A percentile compares a stretch with the other conserved stretches of the same genome.
Conservation (phyloP, 2,888 invertebrate species). For the Ectemnius lituratus region DNA sequence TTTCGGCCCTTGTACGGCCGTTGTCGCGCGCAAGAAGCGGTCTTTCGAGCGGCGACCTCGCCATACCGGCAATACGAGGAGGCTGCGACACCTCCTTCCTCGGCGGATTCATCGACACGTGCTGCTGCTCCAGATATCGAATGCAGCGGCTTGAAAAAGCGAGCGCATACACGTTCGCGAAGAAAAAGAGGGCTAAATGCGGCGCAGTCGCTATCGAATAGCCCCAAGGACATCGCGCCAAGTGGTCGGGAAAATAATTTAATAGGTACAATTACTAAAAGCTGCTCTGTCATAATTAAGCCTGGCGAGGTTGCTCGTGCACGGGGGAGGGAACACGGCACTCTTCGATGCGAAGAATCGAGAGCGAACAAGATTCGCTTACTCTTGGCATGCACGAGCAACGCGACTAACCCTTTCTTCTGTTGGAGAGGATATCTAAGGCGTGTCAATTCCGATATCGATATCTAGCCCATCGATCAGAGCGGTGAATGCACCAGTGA, state of each 20-base stretch:
- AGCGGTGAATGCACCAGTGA: conserved; percentile 17
- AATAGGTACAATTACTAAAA: neutral
- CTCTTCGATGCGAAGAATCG: neutral
- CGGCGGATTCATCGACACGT: conserved; percentile 47
- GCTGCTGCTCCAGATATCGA: conserved; percentile 57
- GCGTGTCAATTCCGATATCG: conserved; percentile 36
- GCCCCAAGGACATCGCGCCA: neutral
- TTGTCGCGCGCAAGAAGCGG: conserved; percentile 47
- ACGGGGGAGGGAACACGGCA: neutral
- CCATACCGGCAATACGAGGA: conserved; percentile 42
- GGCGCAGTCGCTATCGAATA: neutral
- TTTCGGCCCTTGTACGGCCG: conserved; percentile 55
- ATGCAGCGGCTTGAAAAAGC: conserved; percentile 38
- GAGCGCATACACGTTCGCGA: too few relatives aligned
- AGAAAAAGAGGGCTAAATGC: neutral
- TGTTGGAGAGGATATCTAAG: conserved; percentile 11
- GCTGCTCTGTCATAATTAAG: neutral
- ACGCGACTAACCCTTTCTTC: conserved; percentile 2
- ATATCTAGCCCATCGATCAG: conserved; percentile 38
- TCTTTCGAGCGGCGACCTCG: conserved; percentile 44
- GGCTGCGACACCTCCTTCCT: conserved; percentile 54
- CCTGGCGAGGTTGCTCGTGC: neutral
- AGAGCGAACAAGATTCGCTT: conserved; percentile 1
- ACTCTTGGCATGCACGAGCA: conserved; percentile 3
- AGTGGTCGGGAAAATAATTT: neutral